These are phyloP conservation scores for Gallinago paraguaiae DNA, from an alignment of 2,113 vertebrate species.

Conservation along the genomic window DNA sequence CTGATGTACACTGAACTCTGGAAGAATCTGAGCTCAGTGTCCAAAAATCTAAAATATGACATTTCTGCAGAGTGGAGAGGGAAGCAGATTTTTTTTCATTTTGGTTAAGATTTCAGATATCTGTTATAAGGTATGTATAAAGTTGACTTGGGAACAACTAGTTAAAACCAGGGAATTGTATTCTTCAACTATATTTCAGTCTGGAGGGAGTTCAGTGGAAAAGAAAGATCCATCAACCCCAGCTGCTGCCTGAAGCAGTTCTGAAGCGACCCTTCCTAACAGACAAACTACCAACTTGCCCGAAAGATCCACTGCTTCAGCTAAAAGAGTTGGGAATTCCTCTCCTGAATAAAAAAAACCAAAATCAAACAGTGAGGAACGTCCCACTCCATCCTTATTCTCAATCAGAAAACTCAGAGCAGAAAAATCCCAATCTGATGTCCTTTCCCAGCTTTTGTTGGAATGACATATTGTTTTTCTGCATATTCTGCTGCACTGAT, in stretches of 20 bases:
- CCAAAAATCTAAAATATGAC: not conserved
- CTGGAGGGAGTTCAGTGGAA: not conserved
- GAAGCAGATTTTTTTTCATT: not conserved
- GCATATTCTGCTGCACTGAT: not conserved
- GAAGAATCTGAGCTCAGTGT: not conserved
- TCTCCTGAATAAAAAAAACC: not conserved
- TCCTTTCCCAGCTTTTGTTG: not conserved
- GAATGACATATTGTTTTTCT: not conserved
- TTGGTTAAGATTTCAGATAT: not conserved
- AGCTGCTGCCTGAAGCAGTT: not conserved
- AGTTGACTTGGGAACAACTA: not conserved
- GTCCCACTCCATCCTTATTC: not conserved
- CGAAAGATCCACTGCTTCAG: not conserved
- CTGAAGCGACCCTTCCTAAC: not conserved
- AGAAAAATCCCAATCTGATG: not conserved
- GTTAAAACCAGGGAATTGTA: not conserved
- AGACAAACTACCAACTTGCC: not conserved
- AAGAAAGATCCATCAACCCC: not conserved
- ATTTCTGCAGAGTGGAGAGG: not conserved
- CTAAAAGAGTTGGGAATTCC: not conserved
- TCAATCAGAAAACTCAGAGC: not conserved
- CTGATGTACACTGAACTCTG: not conserved
- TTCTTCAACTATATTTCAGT: not conserved
- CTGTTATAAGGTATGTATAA: not conserved
- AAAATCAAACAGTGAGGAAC: not conserved